These are phyloP conservation scores for Zeus faber DNA, from an alignment of 2,113 vertebrate species.

Conservation along the genomic window DNA sequence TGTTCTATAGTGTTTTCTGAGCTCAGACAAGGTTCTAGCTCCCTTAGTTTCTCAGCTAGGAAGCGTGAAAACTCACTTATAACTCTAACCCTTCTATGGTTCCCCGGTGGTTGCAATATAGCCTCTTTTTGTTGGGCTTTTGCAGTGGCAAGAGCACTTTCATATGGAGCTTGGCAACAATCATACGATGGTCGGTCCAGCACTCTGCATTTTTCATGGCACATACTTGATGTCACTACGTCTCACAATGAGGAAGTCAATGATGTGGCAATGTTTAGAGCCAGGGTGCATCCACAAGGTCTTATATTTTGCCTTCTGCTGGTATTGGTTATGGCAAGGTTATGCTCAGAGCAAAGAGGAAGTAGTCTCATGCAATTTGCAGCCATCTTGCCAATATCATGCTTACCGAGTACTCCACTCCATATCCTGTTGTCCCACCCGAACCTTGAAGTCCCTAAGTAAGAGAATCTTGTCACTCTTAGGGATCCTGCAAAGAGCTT, in stretches of 20 bases:
- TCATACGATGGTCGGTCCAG: conserved; percentile 13
- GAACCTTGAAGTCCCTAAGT: conserved; percentile 2
- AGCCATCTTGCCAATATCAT: conserved; percentile 11
- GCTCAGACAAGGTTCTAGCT: not conserved
- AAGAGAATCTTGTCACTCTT: conserved; percentile 11
- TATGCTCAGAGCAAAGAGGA: conserved; percentile 13
- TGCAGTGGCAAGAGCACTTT: not conserved
- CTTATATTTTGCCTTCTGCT: too few relatives aligned
- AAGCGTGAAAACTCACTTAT: not conserved
- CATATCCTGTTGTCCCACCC: not conserved
- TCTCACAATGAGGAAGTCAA: conserved; percentile 2
- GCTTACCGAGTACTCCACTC: not conserved
- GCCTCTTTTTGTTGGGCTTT: not conserved
- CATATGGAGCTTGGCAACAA: conserved; percentile 1
- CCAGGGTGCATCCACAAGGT: conserved; percentile 19
- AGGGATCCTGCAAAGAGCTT: not conserved
- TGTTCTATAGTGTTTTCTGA: not conserved
- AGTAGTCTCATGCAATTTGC: conserved; percentile 15
- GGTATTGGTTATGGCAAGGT: conserved; percentile 26
- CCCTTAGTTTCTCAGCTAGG: too few relatives aligned
- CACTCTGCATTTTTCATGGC: conserved; percentile 4
- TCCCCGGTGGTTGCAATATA: not conserved
- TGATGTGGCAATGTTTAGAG: conserved; percentile 15
- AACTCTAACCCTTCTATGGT: not conserved
- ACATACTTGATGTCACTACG: conserved; percentile 10